Conservation (phyloP, 2,113 vertebrate genomes). For the Tupaia chinensis region DNA sequence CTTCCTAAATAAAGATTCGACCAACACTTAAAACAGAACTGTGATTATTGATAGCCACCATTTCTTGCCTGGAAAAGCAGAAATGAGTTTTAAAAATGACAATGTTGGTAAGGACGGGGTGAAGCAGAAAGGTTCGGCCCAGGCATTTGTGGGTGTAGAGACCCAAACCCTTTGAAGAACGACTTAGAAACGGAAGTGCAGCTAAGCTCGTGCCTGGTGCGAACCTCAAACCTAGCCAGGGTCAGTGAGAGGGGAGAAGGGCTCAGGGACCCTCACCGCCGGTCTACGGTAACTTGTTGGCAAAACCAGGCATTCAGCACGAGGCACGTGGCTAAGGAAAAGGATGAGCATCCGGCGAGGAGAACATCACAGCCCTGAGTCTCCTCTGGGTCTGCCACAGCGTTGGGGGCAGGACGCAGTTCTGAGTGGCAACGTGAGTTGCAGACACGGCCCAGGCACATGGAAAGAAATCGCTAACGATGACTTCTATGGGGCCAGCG, state of each 20-base stretch:
- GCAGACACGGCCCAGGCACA: not conserved
- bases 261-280: not conserved
- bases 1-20: slow-evolving; percentile 49
- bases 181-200: slow-evolving; percentile 36
- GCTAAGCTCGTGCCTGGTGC: not conserved
- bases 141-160: not conserved
- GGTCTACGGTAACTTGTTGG: not conserved
- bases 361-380: not conserved
- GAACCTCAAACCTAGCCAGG: slow-evolving; percentile 45
- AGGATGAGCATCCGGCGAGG: not conserved
- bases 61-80: slow-evolving; percentile 25
- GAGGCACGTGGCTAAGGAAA: not conserved
- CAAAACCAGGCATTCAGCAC: not conserved
- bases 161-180: slow-evolving; percentile 54
- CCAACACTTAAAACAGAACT: not conserved
- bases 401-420: too few species aligned
- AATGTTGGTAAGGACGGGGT: not conserved
- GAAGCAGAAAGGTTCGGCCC: not conserved
- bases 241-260: not conserved
- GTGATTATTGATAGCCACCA: not conserved
- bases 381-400: too few species aligned
- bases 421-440: too few species aligned
- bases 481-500: slow-evolving; percentile 35
- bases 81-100: not conserved
- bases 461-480: not conserved